Percentiles rank a stretch among this genome's conserved stretches.
Evolutionary conservation across 2,888 invertebrate species (phyloP).

Genomic region (Scaptomyza parva): DNA sequence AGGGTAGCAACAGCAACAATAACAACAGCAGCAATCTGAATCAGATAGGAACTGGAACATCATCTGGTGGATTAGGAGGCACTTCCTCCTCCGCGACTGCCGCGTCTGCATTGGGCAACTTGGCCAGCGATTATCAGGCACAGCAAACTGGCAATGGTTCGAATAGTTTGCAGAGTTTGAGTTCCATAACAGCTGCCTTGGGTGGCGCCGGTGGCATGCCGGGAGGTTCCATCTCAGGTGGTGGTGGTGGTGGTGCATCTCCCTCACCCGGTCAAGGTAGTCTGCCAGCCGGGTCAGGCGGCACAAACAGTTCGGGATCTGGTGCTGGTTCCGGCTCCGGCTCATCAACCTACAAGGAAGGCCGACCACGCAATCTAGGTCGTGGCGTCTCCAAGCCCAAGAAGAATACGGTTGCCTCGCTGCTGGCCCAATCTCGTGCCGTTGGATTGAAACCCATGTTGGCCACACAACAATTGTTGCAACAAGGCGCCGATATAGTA

Average conservation of each 20-base stretch:
- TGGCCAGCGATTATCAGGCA: slow-evolving; percentile 62
- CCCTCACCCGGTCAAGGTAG: slow-evolving; percentile 59
- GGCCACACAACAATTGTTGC: slow-evolving; percentile 88
- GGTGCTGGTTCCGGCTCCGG: slow-evolving; percentile 54
- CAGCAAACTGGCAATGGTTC: slow-evolving; percentile 63
- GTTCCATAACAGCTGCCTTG: slow-evolving; percentile 84
- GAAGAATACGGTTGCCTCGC: slow-evolving; percentile 95
- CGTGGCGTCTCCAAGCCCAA: slow-evolving; percentile 95
- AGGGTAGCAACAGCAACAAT: slow-evolving; percentile 56
- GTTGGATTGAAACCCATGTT: slow-evolving; percentile 92
- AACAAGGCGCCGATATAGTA: slow-evolving; percentile 85
- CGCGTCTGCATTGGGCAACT: slow-evolving; percentile 36
- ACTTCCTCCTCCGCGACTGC: slow-evolving; percentile 7
- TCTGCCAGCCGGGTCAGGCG: slow-evolving; percentile 52
- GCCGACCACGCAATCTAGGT: slow-evolving; percentile 92
- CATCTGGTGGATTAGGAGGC: slow-evolving; percentile 2
- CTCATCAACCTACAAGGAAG: slow-evolving; percentile 87
- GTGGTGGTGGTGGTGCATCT: slow-evolving; percentile 62
- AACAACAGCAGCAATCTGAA: slow-evolving; percentile 23
- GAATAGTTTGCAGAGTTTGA: slow-evolving; percentile 84
- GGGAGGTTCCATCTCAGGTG: slow-evolving; percentile 67
- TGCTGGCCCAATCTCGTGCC: slow-evolving; percentile 94
- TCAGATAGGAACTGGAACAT: slow-evolving; percentile 11
- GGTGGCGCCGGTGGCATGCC: slow-evolving; percentile 76
- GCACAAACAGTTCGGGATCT: slow-evolving; percentile 44